These are phyloP conservation scores for Sciurus carolinensis DNA, from an alignment of 2,797 vertebrate genomes.

Conservation along the genomic window DNA sequence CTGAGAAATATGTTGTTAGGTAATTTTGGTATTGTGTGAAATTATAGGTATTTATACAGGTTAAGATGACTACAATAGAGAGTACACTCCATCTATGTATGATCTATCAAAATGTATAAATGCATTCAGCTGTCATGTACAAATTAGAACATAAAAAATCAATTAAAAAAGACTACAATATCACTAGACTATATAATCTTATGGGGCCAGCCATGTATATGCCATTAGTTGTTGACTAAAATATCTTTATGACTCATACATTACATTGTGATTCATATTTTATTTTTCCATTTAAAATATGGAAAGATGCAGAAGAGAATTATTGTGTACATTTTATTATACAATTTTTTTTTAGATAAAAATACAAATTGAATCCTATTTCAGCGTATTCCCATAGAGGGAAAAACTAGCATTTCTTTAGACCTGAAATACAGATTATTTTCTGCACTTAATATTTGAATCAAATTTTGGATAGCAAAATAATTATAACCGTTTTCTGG, in stretches of 20 bases:
- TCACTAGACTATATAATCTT: not conserved
- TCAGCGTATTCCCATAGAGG: not conserved
- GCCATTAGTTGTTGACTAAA: not conserved
- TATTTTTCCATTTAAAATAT: not conserved
- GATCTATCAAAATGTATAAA: too few species aligned
- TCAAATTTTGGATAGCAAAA: not conserved
- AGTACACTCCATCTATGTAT: too few species aligned
- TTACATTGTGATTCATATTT: not conserved
- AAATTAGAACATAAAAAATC: too few species aligned
- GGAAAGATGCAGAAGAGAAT: not conserved
- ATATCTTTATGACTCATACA: not conserved
- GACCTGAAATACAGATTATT: not conserved
- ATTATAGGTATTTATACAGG: not conserved
- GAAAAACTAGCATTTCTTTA: slow-evolving; percentile 16
- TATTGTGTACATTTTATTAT: not conserved
- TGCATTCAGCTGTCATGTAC: too few species aligned
- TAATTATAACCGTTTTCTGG: not conserved
- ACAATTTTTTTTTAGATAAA: not conserved
- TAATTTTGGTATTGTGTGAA: not conserved
- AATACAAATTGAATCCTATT: slow-evolving; percentile 29
- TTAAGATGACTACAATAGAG: not conserved
- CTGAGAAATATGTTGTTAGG: not conserved
- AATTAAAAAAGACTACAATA: not conserved
- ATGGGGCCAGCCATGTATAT: not conserved
- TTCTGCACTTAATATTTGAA: slow-evolving; percentile 28